Evolutionary conservation across 2,888 invertebrate species (phyloP).

Genomic region (Spatulosminthurus flaviceps): DNA sequence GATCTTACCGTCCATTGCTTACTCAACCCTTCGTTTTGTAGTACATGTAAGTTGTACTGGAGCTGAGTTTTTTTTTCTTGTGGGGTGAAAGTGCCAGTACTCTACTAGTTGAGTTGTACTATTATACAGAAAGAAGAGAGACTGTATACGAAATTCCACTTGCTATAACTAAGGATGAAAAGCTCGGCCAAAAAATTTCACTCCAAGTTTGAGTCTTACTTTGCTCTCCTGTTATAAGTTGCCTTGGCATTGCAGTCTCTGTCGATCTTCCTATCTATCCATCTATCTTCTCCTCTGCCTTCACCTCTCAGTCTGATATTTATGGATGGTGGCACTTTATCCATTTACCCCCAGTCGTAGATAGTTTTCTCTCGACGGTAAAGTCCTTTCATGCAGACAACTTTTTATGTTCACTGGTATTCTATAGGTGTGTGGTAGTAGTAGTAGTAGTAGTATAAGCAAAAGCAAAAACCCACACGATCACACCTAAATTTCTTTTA

Average conservation of each 20-base stretch:
- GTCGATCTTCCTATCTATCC: conserved; percentile 26
- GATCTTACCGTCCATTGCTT: neutral
- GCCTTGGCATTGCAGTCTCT: conserved; percentile 11
- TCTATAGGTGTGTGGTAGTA: no score
- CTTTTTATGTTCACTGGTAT: no score
- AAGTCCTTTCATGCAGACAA: neutral
- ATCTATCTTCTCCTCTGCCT: conserved; percentile 25
- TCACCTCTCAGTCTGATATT: conserved; percentile 36
- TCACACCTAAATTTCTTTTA: no score
- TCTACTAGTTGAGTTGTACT: no score
- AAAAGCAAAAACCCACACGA: no score
- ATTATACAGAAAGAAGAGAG: no score
- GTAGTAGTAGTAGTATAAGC: no score
- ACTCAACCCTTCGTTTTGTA: neutral
- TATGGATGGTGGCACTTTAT: conserved; percentile 36
- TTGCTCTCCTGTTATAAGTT: conserved; percentile 5
- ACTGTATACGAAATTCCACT: neutral
- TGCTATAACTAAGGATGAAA: neutral
- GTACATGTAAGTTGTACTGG: no score
- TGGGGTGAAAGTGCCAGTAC: no score
- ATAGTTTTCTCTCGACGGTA: conserved; percentile 13
- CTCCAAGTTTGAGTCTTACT: conserved; percentile 14
- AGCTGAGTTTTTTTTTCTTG: no score
- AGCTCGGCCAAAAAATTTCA: conserved; percentile 18
- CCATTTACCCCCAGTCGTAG: conserved; percentile 34